Base-by-base conservation (phyloP, 2,888 invertebrate genomes). In the Anthrax anthrax region DNA sequence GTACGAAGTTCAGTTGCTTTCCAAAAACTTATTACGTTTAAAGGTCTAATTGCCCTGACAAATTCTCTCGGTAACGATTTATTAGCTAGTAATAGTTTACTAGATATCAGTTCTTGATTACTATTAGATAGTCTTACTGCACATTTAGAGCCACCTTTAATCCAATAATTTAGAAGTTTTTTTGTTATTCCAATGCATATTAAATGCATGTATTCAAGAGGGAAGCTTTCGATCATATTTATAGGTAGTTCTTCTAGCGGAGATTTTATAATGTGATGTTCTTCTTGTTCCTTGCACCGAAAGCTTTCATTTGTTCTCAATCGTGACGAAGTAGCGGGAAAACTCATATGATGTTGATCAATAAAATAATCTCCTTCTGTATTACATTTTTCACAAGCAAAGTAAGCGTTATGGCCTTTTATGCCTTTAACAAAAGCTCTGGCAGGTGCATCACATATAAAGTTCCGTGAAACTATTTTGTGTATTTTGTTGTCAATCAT, bases 141-240 rank as follows among this genome's bases (percentile, higher is more conserved):
- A 23, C 19, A 12, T 5, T 32, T 42, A n/a, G 36, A 36, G 37
- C 42, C 27, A n/a, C 42, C 42, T 32, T 47, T 43, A 12, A 47
- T 43, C 40, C 41, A 43, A 12, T 27, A 18, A 27, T 37, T 6
- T 18, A 47, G 41, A 17, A 47, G 16, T 38, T 47, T 43, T 29
- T 47, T 47, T 12, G 32, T 42, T 27, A 42, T 16, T 9, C 47
- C 43, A 37, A 47, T 16, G 18, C 40, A 47, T 4, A 47, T 12
- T 37, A 47, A 32, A 27, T 47, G 43, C 47, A 44, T 47, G 29
- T 44, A 47, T 17, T 47, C 43, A 17, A 47, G 27, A 37, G 43
- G 47, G 39, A 47, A 47, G 36, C 37, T 40, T 10, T 43, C 42
- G 12, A 47, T 43, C 39, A 43, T 43, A 18, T 39, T 29, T 18